Evolutionary conservation across 2,797 vertebrate species (phyloP), one percentile per base, ranked within the genome.

Genomic region (Hypotaenidia okinawae): DNA sequence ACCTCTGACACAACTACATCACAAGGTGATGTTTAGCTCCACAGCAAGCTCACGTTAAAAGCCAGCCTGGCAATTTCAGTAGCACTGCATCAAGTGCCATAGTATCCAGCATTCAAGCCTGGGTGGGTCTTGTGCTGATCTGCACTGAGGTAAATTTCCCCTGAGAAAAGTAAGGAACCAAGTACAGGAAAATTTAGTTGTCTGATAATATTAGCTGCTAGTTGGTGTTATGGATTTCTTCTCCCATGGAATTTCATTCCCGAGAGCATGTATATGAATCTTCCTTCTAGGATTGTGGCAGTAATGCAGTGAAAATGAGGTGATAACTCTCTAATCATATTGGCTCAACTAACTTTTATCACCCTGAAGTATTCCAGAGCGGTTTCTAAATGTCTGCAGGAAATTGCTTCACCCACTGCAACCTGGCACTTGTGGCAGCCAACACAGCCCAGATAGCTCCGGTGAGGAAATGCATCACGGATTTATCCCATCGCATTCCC

Each of bases 391-490:
- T 0, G 0, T 3, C 1, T 49, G 25, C 83, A 72, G 85, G 75
- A 94, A 94, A 87, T 95, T 93, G 70, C 86, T 94, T 95, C 93
- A 75, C 80, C 55, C 72, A 13, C 61, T 87, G 70, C 80, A 91
- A 43, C 55, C 49, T 66, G 58, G 58, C 4, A 2, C 54, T 89
- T 2, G 0, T 39, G 74, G 70, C 25, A 93, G 70, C 43, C 66
- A 84, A 4, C 77, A 55, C 39, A 82, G 19, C 85, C 52, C 74
- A 63, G 41, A 55, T 61, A 79, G 61, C 49, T 77, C 70, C 3
- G 8, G 37, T 39, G 64, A 89, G 87, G 81, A 93, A 94, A 79
- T 35, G 16, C 68, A 80, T 77, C 79, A 69, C 1, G 2, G 51
- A 73, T 84, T 87, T 77, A 69, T 93, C 91, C 32, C 78, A 58